A percentile compares a stretch with the other conserved stretches of the same genome.
Conservation (phyloP, 2,113 vertebrate genomes). For the Riparia riparia region DNA sequence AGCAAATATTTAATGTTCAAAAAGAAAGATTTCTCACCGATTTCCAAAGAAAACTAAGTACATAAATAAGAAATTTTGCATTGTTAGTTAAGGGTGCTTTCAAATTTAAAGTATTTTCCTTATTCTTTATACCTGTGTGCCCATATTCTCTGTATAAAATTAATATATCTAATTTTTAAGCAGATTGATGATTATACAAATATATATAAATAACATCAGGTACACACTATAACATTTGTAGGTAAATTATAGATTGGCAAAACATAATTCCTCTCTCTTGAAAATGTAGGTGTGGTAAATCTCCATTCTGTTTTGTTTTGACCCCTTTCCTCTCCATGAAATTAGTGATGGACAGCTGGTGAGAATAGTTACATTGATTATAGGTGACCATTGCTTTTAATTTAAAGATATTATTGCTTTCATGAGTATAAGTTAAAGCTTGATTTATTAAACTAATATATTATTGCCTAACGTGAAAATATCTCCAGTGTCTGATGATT, state of each 20-base stretch:
- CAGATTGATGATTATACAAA: neutral
- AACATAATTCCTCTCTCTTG: neutral
- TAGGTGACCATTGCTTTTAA: neutral
- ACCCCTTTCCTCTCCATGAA: neutral
- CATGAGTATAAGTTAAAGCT: neutral
- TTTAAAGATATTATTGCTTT: neutral
- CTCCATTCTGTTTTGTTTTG: neutral
- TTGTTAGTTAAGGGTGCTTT: neutral
- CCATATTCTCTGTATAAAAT: neutral
- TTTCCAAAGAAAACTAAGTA: neutral
- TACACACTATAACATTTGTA: neutral
- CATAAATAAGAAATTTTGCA: neutral
- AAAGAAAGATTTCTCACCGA: neutral
- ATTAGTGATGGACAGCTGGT: constrained; percentile 9
- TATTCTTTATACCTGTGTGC: neutral
- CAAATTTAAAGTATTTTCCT: neutral
- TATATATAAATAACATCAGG: neutral
- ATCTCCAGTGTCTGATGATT: neutral
- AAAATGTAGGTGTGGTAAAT: neutral
- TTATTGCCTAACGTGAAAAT: neutral
- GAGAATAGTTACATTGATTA: neutral
- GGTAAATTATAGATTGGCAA: constrained; percentile 34
- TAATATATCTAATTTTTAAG: neutral
- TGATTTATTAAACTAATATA: neutral
- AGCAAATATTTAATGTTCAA: neutral